Evolutionary conservation across 2,797 vertebrate genomes (phyloP), one percentile per base, ranked within the genome.

Genomic region (Delichon dasypus): DNA sequence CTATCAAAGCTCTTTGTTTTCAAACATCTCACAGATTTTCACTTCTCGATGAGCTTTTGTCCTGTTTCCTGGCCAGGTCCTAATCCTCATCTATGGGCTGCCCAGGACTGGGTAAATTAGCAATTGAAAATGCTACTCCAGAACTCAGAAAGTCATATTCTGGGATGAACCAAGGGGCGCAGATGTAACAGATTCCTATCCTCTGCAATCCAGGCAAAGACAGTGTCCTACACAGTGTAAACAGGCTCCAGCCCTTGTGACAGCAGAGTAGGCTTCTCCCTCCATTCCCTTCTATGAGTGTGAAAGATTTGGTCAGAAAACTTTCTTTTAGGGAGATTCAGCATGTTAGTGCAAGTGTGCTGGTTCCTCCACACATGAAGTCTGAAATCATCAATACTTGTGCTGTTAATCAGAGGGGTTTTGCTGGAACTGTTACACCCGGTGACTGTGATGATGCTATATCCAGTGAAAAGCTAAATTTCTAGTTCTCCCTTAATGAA

Each of bases 321-420:
- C 16, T 54, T 82, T 54, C 2, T 61, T 82, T 54, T 29, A 85
- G 21, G 9, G 5, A 76, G 2, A 25, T 9, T 29, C 36, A 45
- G 34, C 12, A 10, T 0, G 0, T 45, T 48, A 60, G 5, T 55
- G 15, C 10, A 10, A 78, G 16, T 1, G 0, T 71, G 18, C n/a
- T 89, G n/a, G 23, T 42, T 86, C 19, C 53, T 73, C 21, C 73
- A 67, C 2, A 13, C 42, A 18, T 70, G 64, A 75, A 50, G 11
- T 27, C 71, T 77, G 84, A 89, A 91, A 60, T 36, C 6, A 3
- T 78, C 9, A 3, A 47, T 26, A 25, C 27, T 72, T 48, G n/a
- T 72, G 78, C 26, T 53, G 42, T 50, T 91, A 93, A 83, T 61
- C 51, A 78, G 18, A 40, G n/a, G 3, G 9, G 10, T 27, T 78